Base-by-base conservation (phyloP, 1,140 invertebrate genomes). In the Ceratosolen solmsi region DNA sequence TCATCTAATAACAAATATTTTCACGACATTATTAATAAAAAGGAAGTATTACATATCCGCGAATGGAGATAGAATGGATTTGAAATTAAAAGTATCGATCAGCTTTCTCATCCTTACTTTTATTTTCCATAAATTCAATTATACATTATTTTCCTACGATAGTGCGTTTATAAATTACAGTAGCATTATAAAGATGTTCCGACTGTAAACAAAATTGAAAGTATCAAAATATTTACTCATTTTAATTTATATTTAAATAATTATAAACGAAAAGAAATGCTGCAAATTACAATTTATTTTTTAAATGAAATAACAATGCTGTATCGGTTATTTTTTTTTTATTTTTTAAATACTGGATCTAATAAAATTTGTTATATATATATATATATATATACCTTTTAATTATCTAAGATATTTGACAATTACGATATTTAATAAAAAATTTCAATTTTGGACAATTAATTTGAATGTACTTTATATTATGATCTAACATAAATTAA, bases 351-450 rank as follows among this genome's bases (percentile, higher is more conserved):
- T 36, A 36, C n/a, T 63, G 15, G 1, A 41, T 46, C 25, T 11
- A 41, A 0, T 46, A 8, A 70, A 25, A n/a, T 25, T 41, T 72
- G 25, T 72, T n/a, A 58, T 58, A 58, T 58, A 58, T 58, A 58
- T 58, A 58, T 58, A 58, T 58, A 58, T 58, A 58, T 58, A 58
- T 58, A 58, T 58, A 58, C 20, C n/a, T n/a, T n/a, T n/a, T n/a
- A n/a, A n/a, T n/a, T n/a, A n/a, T n/a, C n/a, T n/a, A n/a, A n/a
- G n/a, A n/a, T n/a, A n/a, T n/a, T n/a, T n/a, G n/a, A n/a, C n/a
- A n/a, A n/a, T n/a, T n/a, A n/a, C n/a, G n/a, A n/a, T n/a, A n/a
- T n/a, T n/a, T n/a, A n/a, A n/a, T n/a, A n/a, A n/a, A n/a, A n/a
- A n/a, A n/a, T n/a, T n/a, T n/a, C n/a, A n/a, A n/a, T n/a, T n/a